Evolutionary conservation across 1,140 invertebrate species (phyloP).

Genomic region (Idris sp.): DNA sequence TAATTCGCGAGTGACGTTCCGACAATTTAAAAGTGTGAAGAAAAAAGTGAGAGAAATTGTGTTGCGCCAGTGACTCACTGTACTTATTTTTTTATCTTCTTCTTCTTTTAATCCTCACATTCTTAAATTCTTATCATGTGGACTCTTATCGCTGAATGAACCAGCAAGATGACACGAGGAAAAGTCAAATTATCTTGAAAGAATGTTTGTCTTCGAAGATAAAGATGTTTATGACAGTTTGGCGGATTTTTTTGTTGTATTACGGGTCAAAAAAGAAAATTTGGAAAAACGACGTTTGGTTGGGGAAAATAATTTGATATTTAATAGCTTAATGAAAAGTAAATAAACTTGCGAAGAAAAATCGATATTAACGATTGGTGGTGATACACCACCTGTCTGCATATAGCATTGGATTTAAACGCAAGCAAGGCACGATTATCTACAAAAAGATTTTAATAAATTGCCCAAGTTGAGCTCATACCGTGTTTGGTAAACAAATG

Average conservation of each 20-base stretch:
- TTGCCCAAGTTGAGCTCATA: no score
- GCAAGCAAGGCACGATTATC: not conserved
- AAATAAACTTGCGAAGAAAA: slow-evolving; percentile 8
- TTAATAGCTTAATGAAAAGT: not conserved
- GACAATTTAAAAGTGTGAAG: not conserved
- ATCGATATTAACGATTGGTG: slow-evolving; percentile 32
- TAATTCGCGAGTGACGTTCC: not conserved
- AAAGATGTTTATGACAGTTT: no score
- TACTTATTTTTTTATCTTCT: slow-evolving; percentile 18
- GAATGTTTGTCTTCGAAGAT: no score
- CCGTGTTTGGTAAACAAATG: no score
- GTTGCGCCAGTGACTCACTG: slow-evolving; percentile 13
- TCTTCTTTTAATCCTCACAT: no score
- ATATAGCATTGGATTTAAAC: slow-evolving; percentile 9
- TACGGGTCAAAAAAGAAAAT: no score
- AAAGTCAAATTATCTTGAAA: no score
- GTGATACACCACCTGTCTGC: slow-evolving; percentile 2
- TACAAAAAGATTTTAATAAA: no score
- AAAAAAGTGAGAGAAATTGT: slow-evolving; percentile 12
- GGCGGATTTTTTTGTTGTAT: no score
- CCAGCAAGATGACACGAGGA: no score
- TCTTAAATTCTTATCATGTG: slow-evolving; percentile 13
- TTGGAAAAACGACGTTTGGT: no score
- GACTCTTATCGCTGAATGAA: slow-evolving; percentile 7
- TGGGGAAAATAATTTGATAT: slow-evolving; percentile 2